These are phyloP conservation scores for Machimus atricapillus DNA, from an alignment of 2,888 invertebrate species.

Conservation along the genomic window DNA sequence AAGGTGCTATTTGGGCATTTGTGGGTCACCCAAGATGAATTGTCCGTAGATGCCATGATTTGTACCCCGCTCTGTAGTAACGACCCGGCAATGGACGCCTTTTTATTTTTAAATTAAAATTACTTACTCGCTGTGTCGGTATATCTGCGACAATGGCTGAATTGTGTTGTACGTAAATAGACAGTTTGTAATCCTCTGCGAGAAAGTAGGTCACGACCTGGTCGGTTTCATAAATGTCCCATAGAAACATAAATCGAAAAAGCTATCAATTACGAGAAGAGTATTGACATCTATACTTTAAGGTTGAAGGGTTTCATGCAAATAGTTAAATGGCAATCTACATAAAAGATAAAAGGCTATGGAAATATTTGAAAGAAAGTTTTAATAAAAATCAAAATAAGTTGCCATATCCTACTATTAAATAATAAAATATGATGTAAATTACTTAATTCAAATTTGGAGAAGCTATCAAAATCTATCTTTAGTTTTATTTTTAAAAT, in stretches of 20 bases:
- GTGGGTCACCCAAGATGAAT: not conserved
- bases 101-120: not conserved
- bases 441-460: too few species aligned
- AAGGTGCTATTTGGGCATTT: conserved; percentile 5
- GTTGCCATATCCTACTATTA: too few species aligned
- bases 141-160: not conserved
- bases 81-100: not conserved
- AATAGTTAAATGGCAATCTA: too few species aligned
- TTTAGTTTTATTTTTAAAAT: too few species aligned
- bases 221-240: not conserved
- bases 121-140: not conserved
- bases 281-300: not conserved
- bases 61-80: not conserved
- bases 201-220: not conserved
- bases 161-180: not conserved
- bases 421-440: too few species aligned
- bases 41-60: not conserved
- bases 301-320: too few species aligned
- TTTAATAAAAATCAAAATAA: too few species aligned
- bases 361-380: not conserved
- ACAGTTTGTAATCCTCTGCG: not conserved
- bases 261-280: not conserved
- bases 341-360: not conserved
- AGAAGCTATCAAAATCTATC: too few species aligned
- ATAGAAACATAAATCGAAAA: not conserved